Evolutionary conservation across 2,113 vertebrate species (phyloP).

Genomic region (Amazona guildingii): DNA sequence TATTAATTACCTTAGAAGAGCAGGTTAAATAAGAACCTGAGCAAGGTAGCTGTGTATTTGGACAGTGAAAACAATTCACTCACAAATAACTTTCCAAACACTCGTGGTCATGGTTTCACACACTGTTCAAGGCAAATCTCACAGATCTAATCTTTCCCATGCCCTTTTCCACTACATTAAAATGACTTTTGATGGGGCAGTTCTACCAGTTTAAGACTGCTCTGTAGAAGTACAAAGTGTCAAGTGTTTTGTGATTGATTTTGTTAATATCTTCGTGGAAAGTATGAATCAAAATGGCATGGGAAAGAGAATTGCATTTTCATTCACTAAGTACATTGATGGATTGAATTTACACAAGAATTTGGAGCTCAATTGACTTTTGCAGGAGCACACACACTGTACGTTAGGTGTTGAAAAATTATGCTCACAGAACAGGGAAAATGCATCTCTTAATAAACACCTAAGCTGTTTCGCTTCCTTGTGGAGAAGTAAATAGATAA

Average conservation of each 20-base stretch:
- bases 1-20: background rate
- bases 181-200: background rate
- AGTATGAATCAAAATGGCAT: conserved; percentile 40
- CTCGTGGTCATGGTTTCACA: background rate
- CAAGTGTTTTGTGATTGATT: background rate
- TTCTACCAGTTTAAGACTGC: conserved; percentile 5
- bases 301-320: conserved; percentile 19
- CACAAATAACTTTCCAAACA: background rate
- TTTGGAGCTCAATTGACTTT: background rate
- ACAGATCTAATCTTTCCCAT: conserved; percentile 38
- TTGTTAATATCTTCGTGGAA: conserved; percentile 42
- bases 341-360: background rate
- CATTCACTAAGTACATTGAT: background rate
- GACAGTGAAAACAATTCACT: background rate
- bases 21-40: background rate
- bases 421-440: background rate
- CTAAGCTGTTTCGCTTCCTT: background rate
- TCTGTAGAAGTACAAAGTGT: background rate
- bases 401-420: background rate
- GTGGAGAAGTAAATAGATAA: background rate
- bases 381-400: background rate
- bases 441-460: background rate
- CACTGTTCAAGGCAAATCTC: background rate
- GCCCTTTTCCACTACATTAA: background rate
- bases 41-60: background rate